Conservation (phyloP, 1,140 invertebrate genomes). For the Nephila pilipes region DNA sequence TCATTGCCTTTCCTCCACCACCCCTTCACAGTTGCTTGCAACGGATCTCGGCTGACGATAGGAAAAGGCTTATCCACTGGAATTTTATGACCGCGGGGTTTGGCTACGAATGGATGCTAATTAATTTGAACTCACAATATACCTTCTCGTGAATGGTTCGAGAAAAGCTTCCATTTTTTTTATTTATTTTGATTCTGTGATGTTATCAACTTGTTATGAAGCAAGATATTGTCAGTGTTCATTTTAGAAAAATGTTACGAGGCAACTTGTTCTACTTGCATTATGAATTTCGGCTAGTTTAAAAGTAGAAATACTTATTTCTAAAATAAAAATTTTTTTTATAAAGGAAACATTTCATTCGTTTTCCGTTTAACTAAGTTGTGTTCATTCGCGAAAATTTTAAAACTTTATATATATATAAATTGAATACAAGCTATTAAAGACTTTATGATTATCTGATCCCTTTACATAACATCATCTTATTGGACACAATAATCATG, state of each 20-base stretch:
- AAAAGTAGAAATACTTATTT: no score
- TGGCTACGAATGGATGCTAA: background rate
- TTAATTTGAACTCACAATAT: background rate
- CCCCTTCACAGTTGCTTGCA: background rate
- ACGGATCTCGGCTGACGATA: conserved; percentile 10
- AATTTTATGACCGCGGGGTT: background rate
- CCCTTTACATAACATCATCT: no score
- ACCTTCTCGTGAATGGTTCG: background rate
- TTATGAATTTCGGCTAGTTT: no score
- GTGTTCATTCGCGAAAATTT: no score
- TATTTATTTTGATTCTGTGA: background rate
- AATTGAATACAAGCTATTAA: no score
- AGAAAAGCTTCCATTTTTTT: background rate
- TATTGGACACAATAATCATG: no score
- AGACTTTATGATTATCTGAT: no score
- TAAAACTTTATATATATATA: no score
- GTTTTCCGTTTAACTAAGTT: no score
- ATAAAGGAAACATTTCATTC: no score
- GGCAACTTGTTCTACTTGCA: no score
- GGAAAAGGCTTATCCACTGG: background rate
- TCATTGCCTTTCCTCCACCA: background rate
- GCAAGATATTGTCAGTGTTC: background rate
- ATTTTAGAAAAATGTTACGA: background rate
- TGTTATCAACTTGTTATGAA: background rate
- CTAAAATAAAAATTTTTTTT: no score